These are phyloP conservation scores for Ormyrus thymus DNA, from an alignment of 2,888 invertebrate species.

Conservation along the genomic window DNA sequence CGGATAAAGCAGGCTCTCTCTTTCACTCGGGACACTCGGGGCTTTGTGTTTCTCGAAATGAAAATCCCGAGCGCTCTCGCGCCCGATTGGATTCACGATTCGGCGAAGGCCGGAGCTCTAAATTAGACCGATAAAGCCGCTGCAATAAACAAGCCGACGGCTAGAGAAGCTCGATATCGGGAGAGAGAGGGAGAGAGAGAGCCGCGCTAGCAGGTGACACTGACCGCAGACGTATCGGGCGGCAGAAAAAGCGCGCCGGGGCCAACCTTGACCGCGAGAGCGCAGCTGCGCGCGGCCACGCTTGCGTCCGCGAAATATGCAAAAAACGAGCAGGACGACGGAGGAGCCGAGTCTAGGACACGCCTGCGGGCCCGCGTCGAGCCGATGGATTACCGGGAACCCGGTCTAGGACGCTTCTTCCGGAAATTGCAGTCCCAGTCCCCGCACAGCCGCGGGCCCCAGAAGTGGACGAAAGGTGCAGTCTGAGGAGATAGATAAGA, in stretches of 20 bases:
- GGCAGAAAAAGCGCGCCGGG: constrained; percentile 2
- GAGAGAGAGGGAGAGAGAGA: background rate
- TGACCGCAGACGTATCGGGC: constrained; percentile 62
- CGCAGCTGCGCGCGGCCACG: constrained; percentile 30
- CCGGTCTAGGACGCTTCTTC: constrained; percentile 18
- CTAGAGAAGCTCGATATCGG: constrained; percentile 35
- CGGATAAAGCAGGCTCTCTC: constrained; percentile 15
- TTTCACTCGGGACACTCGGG: background rate
- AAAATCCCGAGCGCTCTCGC: constrained; percentile 34
- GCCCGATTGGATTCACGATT: constrained; percentile 40
- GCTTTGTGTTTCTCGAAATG: constrained; percentile 14
- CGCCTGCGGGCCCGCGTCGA: constrained; percentile 33
- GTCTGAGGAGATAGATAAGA: constrained; percentile 5
- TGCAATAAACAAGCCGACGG: constrained; percentile 42
- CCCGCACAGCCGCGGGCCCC: background rate
- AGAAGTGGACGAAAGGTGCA: constrained; percentile 12
- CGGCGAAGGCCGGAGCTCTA: constrained; percentile 35
- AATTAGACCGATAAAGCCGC: constrained; percentile 48
- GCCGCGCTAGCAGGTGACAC: constrained; percentile 60
- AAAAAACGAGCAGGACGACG: background rate
- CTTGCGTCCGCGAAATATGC: background rate
- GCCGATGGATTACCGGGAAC: constrained; percentile 12
- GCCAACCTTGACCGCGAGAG: constrained; percentile 56
- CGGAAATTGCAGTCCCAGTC: constrained; percentile 33
- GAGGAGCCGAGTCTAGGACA: constrained; percentile 7